These are phyloP conservation scores for Drosophila emarginata DNA, from an alignment of 2,888 invertebrate species.

Conservation along the genomic window DNA sequence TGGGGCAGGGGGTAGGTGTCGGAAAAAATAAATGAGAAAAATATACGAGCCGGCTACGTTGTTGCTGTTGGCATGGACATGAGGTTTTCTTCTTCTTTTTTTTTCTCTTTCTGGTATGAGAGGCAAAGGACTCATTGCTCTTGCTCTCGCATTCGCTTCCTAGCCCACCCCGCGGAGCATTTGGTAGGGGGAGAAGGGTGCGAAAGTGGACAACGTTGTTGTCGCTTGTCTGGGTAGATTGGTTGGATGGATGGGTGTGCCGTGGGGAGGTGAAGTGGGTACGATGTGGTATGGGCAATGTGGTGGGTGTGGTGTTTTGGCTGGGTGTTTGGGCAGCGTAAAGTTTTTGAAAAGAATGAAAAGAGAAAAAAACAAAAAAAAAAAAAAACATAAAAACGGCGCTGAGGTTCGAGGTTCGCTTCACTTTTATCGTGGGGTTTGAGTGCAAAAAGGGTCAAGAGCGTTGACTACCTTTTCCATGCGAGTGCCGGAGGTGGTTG, in stretches of 20 bases:
- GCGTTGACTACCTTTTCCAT: slow-evolving; percentile 59
- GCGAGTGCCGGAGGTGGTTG: slow-evolving; percentile 2
- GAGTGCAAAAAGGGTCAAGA: slow-evolving; percentile 74
- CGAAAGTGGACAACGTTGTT: slow-evolving; percentile 75
- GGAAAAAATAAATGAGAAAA: slow-evolving; percentile 78
- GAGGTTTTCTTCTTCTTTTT: slow-evolving; percentile 27
- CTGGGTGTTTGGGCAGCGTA: slow-evolving; percentile 50
- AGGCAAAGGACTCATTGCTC: slow-evolving; percentile 19
- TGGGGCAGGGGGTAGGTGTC: slow-evolving; percentile 39
- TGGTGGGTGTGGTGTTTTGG: slow-evolving; percentile 2
- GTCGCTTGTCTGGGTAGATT: slow-evolving; percentile 65
- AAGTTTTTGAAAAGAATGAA: slow-evolving; percentile 70
- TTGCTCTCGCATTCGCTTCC: slow-evolving; percentile 30
- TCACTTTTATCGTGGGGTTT: slow-evolving; percentile 37
- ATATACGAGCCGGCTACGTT: slow-evolving; percentile 76
- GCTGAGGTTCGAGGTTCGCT: slow-evolving; percentile 20
- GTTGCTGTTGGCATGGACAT: slow-evolving; percentile 71
- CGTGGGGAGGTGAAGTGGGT: slow-evolving; percentile 15
- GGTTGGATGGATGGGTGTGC: slow-evolving; percentile 6
- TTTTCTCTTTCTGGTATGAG: neutral
- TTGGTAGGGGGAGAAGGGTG: slow-evolving; percentile 42
- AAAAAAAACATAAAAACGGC: slow-evolving; percentile 43
- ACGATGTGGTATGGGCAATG: slow-evolving; percentile 2
- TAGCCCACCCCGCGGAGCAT: neutral
- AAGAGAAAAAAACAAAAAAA: slow-evolving; percentile 48